phyloP scores from a whole-genome alignment of 2,113 vertebrate species.

The Chionis minor region DNA sequence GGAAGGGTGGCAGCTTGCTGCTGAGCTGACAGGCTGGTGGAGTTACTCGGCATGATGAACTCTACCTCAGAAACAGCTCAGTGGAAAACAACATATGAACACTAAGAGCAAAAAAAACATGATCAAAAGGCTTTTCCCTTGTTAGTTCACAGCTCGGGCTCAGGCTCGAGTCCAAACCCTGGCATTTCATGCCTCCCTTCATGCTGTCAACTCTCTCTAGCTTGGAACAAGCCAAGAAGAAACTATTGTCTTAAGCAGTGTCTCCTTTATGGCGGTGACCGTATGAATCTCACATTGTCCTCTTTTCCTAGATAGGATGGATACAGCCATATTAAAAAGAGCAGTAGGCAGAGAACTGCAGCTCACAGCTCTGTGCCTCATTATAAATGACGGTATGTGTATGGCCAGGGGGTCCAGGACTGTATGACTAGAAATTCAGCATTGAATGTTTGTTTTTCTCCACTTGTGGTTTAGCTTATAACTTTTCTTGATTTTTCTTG shows the following conservation, averaged over 20 bases:
- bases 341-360: background rate
- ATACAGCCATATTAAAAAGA: background rate
- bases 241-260: background rate
- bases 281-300: background rate
- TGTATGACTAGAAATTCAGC: background rate
- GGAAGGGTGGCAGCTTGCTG: background rate
- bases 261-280: background rate
- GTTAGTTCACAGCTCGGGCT: background rate
- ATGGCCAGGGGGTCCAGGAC: background rate
- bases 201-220: background rate
- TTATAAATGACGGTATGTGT: background rate
- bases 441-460: background rate
- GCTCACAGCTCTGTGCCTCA: accelerated
- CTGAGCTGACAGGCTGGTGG: background rate
- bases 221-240: background rate
- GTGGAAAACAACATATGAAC: background rate
- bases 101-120: background rate
- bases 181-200: background rate
- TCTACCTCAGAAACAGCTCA: background rate
- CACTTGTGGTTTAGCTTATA: background rate
- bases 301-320: background rate
- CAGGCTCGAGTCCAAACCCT: background rate
- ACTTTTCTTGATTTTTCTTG: background rate
- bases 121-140: background rate
- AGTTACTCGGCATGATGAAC: background rate